Evolutionary conservation across 2,888 invertebrate species (phyloP).

Genomic region (Ormyrus rosae): DNA sequence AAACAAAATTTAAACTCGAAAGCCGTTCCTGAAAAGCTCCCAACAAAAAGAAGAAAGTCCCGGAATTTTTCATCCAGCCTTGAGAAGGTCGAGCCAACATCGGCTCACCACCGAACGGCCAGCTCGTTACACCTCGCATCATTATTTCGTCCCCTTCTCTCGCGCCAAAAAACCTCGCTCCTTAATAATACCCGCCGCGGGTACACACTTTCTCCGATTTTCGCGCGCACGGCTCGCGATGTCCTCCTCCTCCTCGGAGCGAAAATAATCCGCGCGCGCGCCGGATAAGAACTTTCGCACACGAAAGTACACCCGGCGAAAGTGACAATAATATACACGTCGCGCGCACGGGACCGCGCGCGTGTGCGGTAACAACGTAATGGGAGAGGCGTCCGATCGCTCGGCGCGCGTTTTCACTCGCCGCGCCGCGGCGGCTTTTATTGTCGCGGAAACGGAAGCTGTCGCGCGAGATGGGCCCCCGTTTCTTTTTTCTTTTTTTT

Average conservation of each 20-base stretch:
- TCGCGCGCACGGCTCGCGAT: not conserved
- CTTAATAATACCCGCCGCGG: too few species aligned
- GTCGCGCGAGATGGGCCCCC: not conserved
- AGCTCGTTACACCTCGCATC: not conserved
- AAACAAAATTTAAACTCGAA: too few species aligned
- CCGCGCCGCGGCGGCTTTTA: not conserved
- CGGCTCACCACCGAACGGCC: not conserved
- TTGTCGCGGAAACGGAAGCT: conserved; percentile 47
- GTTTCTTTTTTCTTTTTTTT: too few species aligned
- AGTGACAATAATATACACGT: conserved; percentile 39
- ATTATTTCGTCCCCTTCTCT: not conserved
- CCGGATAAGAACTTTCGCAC: conserved; percentile 50
- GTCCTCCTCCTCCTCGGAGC: too few species aligned
- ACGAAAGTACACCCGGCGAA: conserved; percentile 38
- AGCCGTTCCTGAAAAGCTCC: too few species aligned
- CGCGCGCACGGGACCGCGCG: not conserved
- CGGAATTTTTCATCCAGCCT: not conserved
- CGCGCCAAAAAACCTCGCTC: not conserved
- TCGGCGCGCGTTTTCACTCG: not conserved
- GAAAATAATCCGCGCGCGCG: not conserved
- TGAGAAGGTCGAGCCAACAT: not conserved
- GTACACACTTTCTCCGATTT: conserved; percentile 40
- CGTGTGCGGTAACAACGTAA: not conserved
- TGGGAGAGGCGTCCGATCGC: not conserved
- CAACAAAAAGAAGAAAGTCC: too few species aligned